Conservation (phyloP, 2,888 invertebrate species). For the Nesidiocoris tenuis region DNA sequence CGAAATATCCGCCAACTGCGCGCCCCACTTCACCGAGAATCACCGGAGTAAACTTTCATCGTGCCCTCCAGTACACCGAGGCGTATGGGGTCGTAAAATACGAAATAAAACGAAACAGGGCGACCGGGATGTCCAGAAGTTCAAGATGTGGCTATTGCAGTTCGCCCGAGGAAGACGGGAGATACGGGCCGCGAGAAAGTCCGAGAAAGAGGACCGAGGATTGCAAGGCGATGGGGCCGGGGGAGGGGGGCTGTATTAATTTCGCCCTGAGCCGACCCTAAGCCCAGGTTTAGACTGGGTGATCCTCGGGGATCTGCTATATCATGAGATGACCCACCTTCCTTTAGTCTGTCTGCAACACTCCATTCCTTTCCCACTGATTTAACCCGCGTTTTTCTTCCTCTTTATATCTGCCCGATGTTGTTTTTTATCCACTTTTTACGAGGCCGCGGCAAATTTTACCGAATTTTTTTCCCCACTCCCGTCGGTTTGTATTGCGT, state of each 20-base stretch:
- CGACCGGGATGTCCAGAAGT: neutral
- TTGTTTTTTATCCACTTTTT: neutral
- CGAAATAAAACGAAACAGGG: neutral
- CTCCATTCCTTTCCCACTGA: constrained; percentile 16
- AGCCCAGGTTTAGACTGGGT: constrained; percentile 36
- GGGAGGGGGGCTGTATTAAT: constrained; percentile 27
- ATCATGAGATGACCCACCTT: constrained; percentile 36
- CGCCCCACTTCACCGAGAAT: constrained; percentile 14
- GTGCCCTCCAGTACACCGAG: neutral
- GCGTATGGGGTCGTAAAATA: neutral
- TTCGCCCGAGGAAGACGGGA: neutral
- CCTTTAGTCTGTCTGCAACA: constrained; percentile 8
- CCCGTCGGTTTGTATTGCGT: neutral
- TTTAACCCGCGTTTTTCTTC: constrained; percentile 11
- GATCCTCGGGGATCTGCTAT: constrained; percentile 36
- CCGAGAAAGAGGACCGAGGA: neutral
- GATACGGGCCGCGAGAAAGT: neutral
- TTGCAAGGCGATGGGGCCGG: neutral
- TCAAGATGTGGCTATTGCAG: neutral
- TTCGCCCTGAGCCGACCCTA: constrained; percentile 33
- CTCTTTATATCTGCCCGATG: neutral
- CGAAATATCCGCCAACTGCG: neutral
- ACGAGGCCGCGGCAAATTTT: neutral
- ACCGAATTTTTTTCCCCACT: neutral
- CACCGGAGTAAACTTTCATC: constrained; percentile 13